Evolutionary conservation across 2,888 invertebrate species (phyloP).

Genomic region (Philaethria dido): DNA sequence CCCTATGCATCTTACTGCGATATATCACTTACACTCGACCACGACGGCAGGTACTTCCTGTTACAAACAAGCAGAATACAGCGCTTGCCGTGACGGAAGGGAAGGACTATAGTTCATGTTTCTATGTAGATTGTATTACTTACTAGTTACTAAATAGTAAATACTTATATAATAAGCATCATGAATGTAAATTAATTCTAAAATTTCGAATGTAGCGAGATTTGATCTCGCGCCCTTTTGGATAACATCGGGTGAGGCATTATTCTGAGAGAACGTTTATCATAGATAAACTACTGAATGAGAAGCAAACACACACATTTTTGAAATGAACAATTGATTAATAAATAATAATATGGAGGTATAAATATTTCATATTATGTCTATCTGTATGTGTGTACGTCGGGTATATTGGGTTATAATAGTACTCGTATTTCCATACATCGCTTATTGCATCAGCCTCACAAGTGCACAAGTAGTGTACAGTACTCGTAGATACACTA

Average conservation of each 20-base stretch:
- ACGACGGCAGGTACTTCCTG: background rate
- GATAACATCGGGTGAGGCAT: background rate
- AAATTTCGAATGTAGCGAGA: background rate
- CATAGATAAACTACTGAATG: background rate
- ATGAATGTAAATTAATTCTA: background rate
- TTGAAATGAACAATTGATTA: background rate
- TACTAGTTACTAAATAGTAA: background rate
- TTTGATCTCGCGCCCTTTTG: conserved; percentile 2
- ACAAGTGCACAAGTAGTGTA: too few relatives aligned
- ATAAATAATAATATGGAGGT: background rate
- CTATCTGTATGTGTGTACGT: too few relatives aligned
- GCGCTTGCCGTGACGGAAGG: too few relatives aligned
- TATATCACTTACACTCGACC: background rate
- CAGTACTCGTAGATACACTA: background rate
- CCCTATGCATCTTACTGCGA: background rate
- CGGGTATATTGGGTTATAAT: too few relatives aligned
- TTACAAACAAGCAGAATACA: background rate
- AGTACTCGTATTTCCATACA: too few relatives aligned
- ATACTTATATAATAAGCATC: background rate
- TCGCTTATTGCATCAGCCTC: too few relatives aligned
- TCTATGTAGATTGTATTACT: background rate
- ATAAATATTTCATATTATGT: too few relatives aligned
- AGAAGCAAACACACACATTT: background rate
- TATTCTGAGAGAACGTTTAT: background rate
- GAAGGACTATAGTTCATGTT: too few relatives aligned